phyloP scores from a whole-genome alignment of 2,888 invertebrate genomes.

The Synergus umbraculus region DNA sequence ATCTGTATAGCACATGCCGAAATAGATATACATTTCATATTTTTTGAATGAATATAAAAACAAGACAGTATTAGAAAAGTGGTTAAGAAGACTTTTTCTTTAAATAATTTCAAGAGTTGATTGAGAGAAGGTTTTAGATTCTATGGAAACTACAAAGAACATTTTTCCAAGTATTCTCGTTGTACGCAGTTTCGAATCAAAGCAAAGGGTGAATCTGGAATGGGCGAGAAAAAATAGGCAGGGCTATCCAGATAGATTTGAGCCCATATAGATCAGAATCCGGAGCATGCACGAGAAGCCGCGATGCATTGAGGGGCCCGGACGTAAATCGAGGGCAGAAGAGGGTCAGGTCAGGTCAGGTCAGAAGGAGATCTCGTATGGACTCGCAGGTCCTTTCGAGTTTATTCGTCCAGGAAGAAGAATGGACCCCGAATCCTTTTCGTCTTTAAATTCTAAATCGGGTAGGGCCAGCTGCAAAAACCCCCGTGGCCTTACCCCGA shows the following conservation, averaged over 20 bases:
- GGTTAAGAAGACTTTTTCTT: too few species aligned
- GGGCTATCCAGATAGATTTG: slow-evolving; percentile 48
- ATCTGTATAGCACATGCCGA: too few species aligned
- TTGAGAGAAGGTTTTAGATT: not conserved
- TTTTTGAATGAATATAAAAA: too few species aligned
- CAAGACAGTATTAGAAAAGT: too few species aligned
- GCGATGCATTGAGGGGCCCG: slow-evolving; percentile 46
- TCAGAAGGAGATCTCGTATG: slow-evolving; percentile 62
- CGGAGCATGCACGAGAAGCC: slow-evolving; percentile 51
- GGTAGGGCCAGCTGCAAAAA: slow-evolving; percentile 76
- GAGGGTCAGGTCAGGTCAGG: slow-evolving; percentile 49
- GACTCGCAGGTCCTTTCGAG: slow-evolving; percentile 74
- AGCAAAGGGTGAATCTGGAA: slow-evolving; percentile 42
- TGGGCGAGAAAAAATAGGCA: slow-evolving; percentile 33
- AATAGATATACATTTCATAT: too few species aligned
- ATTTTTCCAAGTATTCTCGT: slow-evolving; percentile 26
- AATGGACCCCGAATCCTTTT: slow-evolving; percentile 64
- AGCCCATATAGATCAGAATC: slow-evolving; percentile 44
- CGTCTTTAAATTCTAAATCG: slow-evolving; percentile 58
- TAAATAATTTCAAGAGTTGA: not conserved
- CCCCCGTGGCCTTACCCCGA: slow-evolving; percentile 62
- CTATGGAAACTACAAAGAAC: not conserved
- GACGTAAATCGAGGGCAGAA: slow-evolving; percentile 50
- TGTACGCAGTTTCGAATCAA: slow-evolving; percentile 9
- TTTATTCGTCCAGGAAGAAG: slow-evolving; percentile 75